Base-by-base conservation (phyloP, 2,113 vertebrate species). In the Etia nguti region DNA sequence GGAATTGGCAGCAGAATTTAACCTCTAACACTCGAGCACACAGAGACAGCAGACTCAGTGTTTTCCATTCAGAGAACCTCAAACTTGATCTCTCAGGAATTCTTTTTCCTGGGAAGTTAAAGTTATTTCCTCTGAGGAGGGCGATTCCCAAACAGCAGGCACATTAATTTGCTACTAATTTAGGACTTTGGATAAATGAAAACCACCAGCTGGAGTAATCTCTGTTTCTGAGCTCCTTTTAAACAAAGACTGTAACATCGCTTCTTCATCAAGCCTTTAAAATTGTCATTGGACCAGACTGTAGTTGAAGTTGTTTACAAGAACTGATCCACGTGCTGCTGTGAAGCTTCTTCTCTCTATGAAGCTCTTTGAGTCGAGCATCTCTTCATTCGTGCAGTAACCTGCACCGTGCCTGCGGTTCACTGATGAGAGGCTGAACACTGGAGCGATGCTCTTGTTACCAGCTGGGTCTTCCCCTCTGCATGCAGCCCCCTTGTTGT, bases 251-350 rank as follows among this genome's bases (percentile, higher is more conserved):
- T 16, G 38, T 73, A 46, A 18, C 38, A 16, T 6, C 10, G 1
- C 0, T 73, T 2, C 13, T 73, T 46, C 38, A 24, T 15, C 13
- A 6, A 73, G 22, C 43, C 22, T 26, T 46, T 70, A 24, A 70
- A 6, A 6, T 22, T 43, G 11, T 0, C 22, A 15, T 46, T 0
- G 2, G 65, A 13, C 0, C 36, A 43, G 65, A 70, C 12, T 22
- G n/a, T 16, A 43, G 12, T 2, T 4, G 41, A 43, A 10, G 41
- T 12, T 12, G 41, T 43, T 10, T 12, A 10, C 10, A 70, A 6
- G 36, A 43, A 4, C 10, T 11, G 38, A 70, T 43, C 65, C 65
- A 43, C 0, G 1, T 43, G 36, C 36, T 70, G 36, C 36, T 38
- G 4, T 38, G 10, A 2, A 55, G 50, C 50, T 5, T n/a, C 3